Conservation (phyloP, 2,113 vertebrate genomes). For the Hydrolagus affinis region DNA sequence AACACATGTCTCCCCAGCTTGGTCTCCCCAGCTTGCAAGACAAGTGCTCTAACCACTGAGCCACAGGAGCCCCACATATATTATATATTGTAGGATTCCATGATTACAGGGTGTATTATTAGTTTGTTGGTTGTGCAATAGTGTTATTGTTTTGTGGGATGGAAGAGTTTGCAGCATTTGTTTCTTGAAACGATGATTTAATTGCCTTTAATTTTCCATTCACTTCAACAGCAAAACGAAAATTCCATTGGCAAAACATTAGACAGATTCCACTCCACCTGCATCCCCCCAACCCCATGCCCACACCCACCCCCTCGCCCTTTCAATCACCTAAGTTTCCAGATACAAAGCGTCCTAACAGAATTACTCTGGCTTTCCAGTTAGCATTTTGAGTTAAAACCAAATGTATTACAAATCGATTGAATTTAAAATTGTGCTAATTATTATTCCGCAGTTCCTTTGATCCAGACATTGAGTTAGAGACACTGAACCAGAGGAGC, state of each 20-base stretch:
- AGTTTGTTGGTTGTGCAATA: too few species aligned
- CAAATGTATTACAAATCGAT: background rate
- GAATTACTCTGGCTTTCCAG: background rate
- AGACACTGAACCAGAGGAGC: background rate
- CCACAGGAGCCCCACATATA: too few species aligned
- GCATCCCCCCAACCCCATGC: too few species aligned
- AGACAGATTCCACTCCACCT: too few species aligned
- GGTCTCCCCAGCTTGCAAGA: too few species aligned
- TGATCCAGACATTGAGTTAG: background rate
- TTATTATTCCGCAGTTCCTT: background rate
- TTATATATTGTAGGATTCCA: background rate
- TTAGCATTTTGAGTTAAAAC: background rate
- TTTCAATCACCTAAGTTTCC: background rate
- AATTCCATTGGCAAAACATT: slow-evolving; percentile 16
- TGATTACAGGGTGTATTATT: too few species aligned
- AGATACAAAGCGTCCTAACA: background rate
- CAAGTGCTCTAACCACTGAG: too few species aligned
- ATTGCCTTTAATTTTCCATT: background rate
- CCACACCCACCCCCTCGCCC: too few species aligned
- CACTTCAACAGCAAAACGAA: background rate
- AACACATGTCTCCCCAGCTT: too few species aligned
- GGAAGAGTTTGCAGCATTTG: too few species aligned
- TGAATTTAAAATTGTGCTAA: background rate
- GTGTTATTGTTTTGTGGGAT: too few species aligned
- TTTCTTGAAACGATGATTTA: too few species aligned